Evolutionary conservation across 1,140 invertebrate genomes (phyloP), one percentile per base, ranked within the genome.

Genomic region (Caerostris darwini): DNA sequence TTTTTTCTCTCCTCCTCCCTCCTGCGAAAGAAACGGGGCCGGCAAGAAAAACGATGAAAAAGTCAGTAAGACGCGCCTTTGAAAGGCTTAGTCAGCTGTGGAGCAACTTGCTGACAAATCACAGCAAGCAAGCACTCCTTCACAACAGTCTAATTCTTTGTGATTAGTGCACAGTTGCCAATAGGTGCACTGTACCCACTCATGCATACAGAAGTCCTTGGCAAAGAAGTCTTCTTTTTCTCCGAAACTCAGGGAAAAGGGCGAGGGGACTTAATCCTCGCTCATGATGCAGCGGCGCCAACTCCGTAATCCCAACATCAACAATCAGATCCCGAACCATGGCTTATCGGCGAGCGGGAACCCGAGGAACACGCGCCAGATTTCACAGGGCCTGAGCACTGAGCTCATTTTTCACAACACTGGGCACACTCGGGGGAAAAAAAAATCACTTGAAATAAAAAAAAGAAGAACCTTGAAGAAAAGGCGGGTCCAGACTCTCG

Each of bases 101-200:
- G 67, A 87, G 90, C 94, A 92, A 94, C 77, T 92, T 94, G 94
- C 94, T 94, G 94, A 94, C 94, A 94, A 94, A 92, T 94, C 94
- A 92, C 59, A 69, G 89, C 94, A 71, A 89, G 93, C 87, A 94
- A 94, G 85, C 94, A 88, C 94, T 92, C 90, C 90, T 88, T 87
- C 90, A 81, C 94, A 94, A 94, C 94, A 94, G 94, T 92, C 94
- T 94, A 94, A 94, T 94, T 94, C 94, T 92, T 94, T 94, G 94
- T 94, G 94, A 94, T 94, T 94, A 94, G 94, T 92, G 89, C 90
- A 94, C 64, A 92, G 90, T 94, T 90, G 64, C 82, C 94, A 86
- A 92, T 94, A 77, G 89, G 77, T 94, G 94, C 89, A 94, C 19
- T 54, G 94, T 67, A 53, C n/a, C 82, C 94, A 94, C 67, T 92